phyloP scores from a whole-genome alignment of 2,797 vertebrate species.

The Gymnoscopelus microlampas region DNA sequence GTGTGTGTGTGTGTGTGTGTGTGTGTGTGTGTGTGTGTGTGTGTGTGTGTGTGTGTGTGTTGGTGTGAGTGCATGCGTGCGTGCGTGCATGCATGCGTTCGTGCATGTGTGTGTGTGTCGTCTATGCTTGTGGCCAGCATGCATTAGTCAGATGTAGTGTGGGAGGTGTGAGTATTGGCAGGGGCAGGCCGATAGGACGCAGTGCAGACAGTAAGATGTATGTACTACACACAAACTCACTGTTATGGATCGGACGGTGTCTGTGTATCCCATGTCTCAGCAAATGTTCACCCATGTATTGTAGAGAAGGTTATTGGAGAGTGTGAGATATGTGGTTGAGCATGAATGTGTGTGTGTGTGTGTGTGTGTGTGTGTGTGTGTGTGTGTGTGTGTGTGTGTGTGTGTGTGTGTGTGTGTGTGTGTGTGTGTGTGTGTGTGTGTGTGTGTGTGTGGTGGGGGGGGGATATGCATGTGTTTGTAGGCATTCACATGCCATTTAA shows the following conservation, averaged over 20 bases:
- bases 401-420: neutral
- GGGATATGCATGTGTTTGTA: neutral
- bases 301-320: conserved; percentile 53
- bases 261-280: conserved; percentile 56
- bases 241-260: conserved; percentile 57
- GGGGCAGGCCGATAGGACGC: conserved; percentile 62
- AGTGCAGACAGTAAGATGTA: conserved; percentile 71
- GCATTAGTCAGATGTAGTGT: conserved; percentile 74
- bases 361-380: neutral
- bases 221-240: conserved; percentile 64
- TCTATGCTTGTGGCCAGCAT: conserved; percentile 31
- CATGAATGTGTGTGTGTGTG: neutral
- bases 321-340: neutral
- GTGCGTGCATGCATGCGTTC: neutral
- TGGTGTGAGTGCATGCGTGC: conserved; percentile 9
- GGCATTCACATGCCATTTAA: conserved; percentile 42
- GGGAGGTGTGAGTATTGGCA: conserved; percentile 69
- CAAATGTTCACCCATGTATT: conserved; percentile 61
- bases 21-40: conserved; percentile 1
- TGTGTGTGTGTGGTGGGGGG: neutral
- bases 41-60: conserved; percentile 17
- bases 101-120: neutral
- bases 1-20: neutral
- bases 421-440: neutral
- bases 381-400: neutral